Evolutionary conservation across 2,797 vertebrate species (phyloP).

Genomic region (Falco novaeseelandiae): DNA sequence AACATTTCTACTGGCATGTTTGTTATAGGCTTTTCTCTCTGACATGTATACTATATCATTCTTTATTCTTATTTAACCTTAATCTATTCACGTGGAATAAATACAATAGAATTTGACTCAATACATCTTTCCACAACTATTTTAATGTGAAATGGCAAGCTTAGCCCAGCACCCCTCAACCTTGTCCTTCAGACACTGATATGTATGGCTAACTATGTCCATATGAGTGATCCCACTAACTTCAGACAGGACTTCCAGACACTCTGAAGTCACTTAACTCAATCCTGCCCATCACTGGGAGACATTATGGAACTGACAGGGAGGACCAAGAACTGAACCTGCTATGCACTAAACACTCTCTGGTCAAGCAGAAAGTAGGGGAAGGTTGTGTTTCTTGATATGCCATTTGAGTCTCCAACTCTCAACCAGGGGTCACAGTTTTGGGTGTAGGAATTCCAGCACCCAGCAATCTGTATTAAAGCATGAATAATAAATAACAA

Average conservation of each 20-base stretch:
- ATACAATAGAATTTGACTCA: background rate
- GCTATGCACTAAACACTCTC: accelerated
- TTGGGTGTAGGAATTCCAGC: background rate
- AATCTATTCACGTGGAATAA: background rate
- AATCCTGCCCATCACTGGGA: background rate
- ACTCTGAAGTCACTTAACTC: slow-evolving; percentile 31
- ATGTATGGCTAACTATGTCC: slow-evolving; percentile 6
- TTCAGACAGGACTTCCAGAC: background rate
- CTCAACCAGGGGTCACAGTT: background rate
- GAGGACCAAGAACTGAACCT: background rate
- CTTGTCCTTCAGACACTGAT: background rate
- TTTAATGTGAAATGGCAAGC: slow-evolving; percentile 39
- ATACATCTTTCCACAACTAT: background rate
- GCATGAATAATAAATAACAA: background rate
- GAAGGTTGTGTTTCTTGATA: background rate
- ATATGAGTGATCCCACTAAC: slow-evolving; percentile 25
- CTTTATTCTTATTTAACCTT: background rate
- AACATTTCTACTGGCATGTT: background rate
- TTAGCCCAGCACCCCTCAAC: background rate
- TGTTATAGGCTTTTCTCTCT: background rate
- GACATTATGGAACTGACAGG: background rate
- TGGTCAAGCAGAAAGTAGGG: background rate
- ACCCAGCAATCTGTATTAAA: background rate
- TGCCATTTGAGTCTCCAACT: background rate
- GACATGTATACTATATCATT: background rate